A percentile compares a stretch with the other conserved stretches of the same genome.
These are phyloP conservation scores for Dolichotis patagonum DNA, from an alignment of 2,113 vertebrate genomes.

Conservation along the genomic window DNA sequence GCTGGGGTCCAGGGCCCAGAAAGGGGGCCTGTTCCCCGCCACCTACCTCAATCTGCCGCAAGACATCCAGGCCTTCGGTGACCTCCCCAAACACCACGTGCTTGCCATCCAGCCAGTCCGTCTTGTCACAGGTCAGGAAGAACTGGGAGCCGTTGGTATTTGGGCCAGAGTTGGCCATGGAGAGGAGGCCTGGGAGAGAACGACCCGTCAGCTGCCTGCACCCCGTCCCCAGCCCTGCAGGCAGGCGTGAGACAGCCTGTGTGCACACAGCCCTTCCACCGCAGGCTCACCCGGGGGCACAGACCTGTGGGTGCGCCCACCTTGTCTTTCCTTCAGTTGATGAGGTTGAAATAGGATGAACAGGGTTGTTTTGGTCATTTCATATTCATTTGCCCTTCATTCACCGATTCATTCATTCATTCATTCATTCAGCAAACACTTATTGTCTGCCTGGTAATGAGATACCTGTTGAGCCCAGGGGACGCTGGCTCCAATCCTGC, in stretches of 20 bases:
- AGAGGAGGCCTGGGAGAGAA: conserved; percentile 89
- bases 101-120: conserved; percentile 96
- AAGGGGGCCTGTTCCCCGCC: rapidly evolving
- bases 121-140: conserved; percentile 96
- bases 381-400: not conserved
- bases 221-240: rapidly evolving
- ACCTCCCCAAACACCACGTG: conserved; percentile 97
- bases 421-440: not conserved
- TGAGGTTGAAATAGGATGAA: not conserved
- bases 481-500: not conserved
- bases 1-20: not conserved
- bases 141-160: conserved; percentile 97
- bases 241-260: not conserved
- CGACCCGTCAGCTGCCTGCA: rapidly evolving
- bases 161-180: conserved; percentile 95
- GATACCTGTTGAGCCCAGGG: not conserved
- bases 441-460: not conserved
- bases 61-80: conserved; percentile 95
- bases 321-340: not conserved
- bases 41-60: conserved; percentile 92
- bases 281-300: not conserved
- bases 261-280: not conserved
- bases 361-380: not conserved
- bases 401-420: not conserved
- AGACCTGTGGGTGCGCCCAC: no score